Evolutionary conservation across 2,113 vertebrate genomes (phyloP).

Genomic region (Malurus alboscapulatus): DNA sequence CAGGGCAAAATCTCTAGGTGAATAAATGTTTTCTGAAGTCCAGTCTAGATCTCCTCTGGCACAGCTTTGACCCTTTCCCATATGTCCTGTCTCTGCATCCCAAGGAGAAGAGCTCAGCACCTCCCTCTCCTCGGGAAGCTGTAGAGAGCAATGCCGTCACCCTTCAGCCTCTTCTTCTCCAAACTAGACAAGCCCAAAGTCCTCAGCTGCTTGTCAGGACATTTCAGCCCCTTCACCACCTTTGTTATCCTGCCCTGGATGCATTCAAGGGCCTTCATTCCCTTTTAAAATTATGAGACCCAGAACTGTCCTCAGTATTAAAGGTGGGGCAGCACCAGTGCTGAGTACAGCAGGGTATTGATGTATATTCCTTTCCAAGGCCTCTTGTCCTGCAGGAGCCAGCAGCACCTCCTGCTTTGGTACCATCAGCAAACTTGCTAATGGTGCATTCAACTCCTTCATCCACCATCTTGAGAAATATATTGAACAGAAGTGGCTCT

Average conservation of each 20-base stretch:
- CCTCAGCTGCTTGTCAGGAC: background rate
- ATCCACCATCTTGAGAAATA: background rate
- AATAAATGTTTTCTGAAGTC: background rate
- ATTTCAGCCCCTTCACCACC: background rate
- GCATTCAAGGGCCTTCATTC: background rate
- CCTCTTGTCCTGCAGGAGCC: background rate
- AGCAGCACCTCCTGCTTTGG: background rate
- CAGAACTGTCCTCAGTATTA: background rate
- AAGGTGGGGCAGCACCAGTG: background rate
- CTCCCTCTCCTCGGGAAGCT: background rate
- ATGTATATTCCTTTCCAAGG: background rate
- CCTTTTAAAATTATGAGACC: background rate
- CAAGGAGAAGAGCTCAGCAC: background rate
- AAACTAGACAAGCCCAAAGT: background rate
- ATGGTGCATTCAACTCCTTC: background rate
- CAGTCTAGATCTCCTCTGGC: background rate
- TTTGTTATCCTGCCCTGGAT: background rate
- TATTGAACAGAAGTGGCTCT: background rate
- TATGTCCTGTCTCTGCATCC: rapidly evolving
- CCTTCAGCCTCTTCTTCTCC: background rate
- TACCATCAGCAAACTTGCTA: background rate
- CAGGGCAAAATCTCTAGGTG: background rate
- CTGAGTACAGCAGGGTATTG: background rate
- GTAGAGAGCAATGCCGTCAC: background rate
- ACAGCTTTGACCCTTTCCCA: background rate